Evolutionary conservation across 2,888 invertebrate species (phyloP).

Genomic region (Aporophyla nigra): DNA sequence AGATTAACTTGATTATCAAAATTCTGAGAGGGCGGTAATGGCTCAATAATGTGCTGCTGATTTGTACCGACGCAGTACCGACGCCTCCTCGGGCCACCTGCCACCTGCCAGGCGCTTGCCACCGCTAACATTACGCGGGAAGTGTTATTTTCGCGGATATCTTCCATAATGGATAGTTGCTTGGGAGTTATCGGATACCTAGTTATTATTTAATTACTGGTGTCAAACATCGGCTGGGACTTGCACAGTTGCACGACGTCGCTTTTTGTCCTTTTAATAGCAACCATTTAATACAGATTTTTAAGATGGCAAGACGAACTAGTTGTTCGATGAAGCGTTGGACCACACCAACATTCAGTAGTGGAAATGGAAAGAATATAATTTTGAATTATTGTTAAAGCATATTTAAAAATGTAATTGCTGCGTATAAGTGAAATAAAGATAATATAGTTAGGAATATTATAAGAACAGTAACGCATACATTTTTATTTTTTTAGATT

Average conservation of each 20-base stretch:
- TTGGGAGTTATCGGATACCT: background rate
- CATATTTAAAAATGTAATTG: background rate
- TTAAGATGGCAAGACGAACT: background rate
- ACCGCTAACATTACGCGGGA: conserved; percentile 1
- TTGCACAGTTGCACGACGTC: background rate
- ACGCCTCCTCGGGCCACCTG: conserved; percentile 8
- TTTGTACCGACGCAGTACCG: conserved; percentile 50
- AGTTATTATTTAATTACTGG: background rate
- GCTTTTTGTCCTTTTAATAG: background rate
- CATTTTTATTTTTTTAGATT: too few relatives aligned
- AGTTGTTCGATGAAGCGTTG: background rate
- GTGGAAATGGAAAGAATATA: background rate
- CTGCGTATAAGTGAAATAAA: background rate
- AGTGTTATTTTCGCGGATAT: background rate
- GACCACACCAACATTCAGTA: background rate
- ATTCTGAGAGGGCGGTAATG: conserved; percentile 74
- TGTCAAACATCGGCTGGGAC: background rate
- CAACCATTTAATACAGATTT: background rate
- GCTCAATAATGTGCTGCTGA: conserved; percentile 73
- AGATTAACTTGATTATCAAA: conserved; percentile 80
- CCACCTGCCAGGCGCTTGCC: background rate
- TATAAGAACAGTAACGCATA: background rate
- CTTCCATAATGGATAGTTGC: background rate
- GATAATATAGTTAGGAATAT: background rate
- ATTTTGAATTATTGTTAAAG: background rate